Evolutionary conservation across 2,113 vertebrate genomes (phyloP).

Genomic region (Oncorhynchus keta): DNA sequence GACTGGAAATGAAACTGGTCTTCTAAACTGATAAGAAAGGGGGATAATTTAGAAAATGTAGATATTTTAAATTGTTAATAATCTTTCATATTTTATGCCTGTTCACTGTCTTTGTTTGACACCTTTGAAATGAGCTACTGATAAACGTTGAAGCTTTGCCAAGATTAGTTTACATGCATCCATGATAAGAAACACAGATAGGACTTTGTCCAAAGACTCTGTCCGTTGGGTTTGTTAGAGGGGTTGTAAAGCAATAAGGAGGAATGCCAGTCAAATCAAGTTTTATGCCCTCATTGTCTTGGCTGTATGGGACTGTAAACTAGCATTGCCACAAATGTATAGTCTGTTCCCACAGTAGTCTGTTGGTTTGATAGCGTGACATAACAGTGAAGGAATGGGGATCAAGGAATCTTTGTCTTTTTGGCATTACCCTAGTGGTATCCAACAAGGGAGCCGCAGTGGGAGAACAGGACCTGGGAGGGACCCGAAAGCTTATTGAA

Average conservation of each 20-base stretch:
- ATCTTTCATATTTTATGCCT: background rate
- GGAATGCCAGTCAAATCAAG: background rate
- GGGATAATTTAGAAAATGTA: background rate
- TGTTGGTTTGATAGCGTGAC: constrained; percentile 9
- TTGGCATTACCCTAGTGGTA: background rate
- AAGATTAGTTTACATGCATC: constrained; percentile 24
- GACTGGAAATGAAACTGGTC: background rate
- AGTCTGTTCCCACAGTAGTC: background rate
- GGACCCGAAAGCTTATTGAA: background rate
- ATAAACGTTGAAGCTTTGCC: background rate
- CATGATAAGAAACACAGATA: background rate
- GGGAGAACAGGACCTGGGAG: background rate
- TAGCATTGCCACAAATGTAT: background rate
- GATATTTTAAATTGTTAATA: constrained; percentile 3
- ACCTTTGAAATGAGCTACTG: too few species aligned
- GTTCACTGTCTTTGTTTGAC: background rate
- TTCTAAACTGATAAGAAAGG: background rate
- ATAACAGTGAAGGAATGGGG: background rate
- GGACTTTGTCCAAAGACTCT: background rate
- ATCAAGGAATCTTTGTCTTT: background rate
- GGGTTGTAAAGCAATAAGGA: constrained; percentile 7
- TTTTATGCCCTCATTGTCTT: background rate
- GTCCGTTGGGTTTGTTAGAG: background rate
- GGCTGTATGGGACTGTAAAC: too few species aligned
- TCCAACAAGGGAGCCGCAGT: background rate